Conservation (phyloP, 2,797 vertebrate species). For the Limosa lapponica region DNA sequence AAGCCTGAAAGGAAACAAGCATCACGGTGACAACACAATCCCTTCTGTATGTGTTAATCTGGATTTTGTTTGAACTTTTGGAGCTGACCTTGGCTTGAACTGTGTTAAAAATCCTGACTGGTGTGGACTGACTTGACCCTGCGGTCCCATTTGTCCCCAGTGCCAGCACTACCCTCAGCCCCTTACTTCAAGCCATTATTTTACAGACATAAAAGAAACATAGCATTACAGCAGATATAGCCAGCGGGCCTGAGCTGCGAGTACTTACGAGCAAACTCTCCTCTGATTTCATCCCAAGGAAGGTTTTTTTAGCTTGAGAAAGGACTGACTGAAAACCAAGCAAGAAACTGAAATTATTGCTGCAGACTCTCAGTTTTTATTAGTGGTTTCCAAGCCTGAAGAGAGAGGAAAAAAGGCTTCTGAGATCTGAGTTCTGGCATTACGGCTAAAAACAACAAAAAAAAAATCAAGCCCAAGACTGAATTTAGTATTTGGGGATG, state of each 20-base stretch:
- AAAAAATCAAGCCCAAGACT: background rate
- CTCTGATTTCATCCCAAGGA: constrained; percentile 47
- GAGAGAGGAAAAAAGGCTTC: background rate
- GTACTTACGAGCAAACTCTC: constrained; percentile 3
- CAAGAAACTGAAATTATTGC: constrained; percentile 32
- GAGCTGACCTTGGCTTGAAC: constrained; percentile 73
- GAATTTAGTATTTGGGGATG: background rate
- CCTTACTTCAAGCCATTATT: constrained; percentile 41
- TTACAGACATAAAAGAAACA: constrained; percentile 57
- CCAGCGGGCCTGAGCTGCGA: background rate
- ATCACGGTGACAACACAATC: constrained; percentile 51
- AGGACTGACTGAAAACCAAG: constrained; percentile 36
- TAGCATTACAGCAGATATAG: constrained; percentile 26
- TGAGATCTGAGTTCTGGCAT: background rate
- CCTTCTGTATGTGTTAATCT: constrained; percentile 71
- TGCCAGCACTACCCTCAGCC: constrained; percentile 37
- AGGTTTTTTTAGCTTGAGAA: background rate
- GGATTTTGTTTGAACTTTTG: constrained; percentile 72
- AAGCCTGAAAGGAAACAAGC: constrained; percentile 35
- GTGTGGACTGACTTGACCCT: constrained; percentile 64
- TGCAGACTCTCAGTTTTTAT: constrained; percentile 43
- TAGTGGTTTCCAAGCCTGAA: constrained; percentile 52
- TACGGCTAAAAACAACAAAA: background rate
- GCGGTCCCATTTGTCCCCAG: background rate
- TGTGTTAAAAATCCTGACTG: constrained; percentile 57